These are phyloP conservation scores for Lophura nycthemera DNA, from an alignment of 2,113 vertebrate species.

Conservation along the genomic window DNA sequence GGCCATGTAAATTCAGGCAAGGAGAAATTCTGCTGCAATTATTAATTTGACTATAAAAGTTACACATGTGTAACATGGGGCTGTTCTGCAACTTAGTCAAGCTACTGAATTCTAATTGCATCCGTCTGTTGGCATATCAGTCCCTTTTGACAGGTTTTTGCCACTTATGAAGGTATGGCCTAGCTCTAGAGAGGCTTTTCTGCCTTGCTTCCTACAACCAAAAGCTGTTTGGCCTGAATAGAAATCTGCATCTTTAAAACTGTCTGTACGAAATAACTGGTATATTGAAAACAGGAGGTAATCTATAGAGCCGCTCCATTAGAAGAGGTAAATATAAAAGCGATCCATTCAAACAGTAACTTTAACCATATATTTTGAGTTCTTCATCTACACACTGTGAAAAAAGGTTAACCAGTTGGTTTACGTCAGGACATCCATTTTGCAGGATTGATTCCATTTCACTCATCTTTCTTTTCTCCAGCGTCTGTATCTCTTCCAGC, in stretches of 20 bases:
- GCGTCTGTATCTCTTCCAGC: slow-evolving; percentile 76
- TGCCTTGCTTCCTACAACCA: neutral
- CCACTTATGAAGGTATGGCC: neutral
- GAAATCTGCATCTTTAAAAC: neutral
- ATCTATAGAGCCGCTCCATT: neutral
- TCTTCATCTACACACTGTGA: slow-evolving; percentile 82
- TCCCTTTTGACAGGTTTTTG: neutral
- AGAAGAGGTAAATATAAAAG: neutral
- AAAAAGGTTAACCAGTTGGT: slow-evolving; percentile 82
- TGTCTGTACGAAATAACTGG: neutral
- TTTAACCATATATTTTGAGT: slow-evolving; percentile 80
- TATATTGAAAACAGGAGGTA: neutral
- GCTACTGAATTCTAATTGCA: neutral
- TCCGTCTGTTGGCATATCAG: neutral
- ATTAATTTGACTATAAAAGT: neutral
- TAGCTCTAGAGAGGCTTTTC: neutral
- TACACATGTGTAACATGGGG: neutral
- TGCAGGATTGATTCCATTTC: slow-evolving; percentile 85
- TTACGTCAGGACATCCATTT: slow-evolving; percentile 69
- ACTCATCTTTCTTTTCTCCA: slow-evolving; percentile 85
- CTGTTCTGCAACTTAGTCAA: neutral
- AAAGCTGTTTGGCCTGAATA: neutral
- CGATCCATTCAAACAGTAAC: neutral
- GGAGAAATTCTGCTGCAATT: neutral
- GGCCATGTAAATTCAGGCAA: neutral